Base-by-base conservation (phyloP, 2,888 invertebrate species). In the Syritta pipiens region DNA sequence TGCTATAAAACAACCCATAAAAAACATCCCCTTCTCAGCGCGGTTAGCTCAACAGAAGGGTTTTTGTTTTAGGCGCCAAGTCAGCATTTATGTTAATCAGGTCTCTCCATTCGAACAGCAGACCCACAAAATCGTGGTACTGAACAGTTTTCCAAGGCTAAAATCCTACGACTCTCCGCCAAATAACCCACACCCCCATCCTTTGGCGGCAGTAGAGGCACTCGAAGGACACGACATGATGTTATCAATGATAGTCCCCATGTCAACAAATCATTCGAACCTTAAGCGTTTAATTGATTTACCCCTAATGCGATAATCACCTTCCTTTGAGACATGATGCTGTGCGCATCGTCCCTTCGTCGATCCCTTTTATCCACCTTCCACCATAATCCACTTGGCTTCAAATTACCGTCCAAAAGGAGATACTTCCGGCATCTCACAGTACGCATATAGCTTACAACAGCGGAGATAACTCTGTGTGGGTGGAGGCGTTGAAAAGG, bases 261-360 rank as follows among this genome's bases (percentile, higher is more conserved):
- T 76, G 76, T 76, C 76, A 76, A 76, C 76, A 76, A 76, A 76
- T 76, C 76, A 71, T 63, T 57, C 35, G 63, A 76, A 59, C 57
- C 63, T 51, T 76, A 69, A 76, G 76, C 76, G 51, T 76, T 76
- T 76, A 76, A 76, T 76, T 76, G 76, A 76, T 76, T 76, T 76
- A 76, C 76, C 76, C 76, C 28, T 71, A 76, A 76, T 63, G 71
- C 76, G 76, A 76, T 76, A 71, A 76, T 76, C 76, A 76, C 76
- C 76, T 71, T 76, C 76, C 63, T 69, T 69, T 63, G 42, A 44
- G 62, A 37, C 57, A 69, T 51, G 69, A 69, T 69, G 76, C 69
- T 71, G 44, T 48, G 32, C 37, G 62, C 51, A 24, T 22, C 2
- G 28, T 46, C 24, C 28, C 49, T 44, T 42, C 44, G 48, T 62